Evolutionary conservation across 2,113 vertebrate genomes (phyloP), one percentile per base, ranked within the genome.

Genomic region (Mustela nigripes): DNA sequence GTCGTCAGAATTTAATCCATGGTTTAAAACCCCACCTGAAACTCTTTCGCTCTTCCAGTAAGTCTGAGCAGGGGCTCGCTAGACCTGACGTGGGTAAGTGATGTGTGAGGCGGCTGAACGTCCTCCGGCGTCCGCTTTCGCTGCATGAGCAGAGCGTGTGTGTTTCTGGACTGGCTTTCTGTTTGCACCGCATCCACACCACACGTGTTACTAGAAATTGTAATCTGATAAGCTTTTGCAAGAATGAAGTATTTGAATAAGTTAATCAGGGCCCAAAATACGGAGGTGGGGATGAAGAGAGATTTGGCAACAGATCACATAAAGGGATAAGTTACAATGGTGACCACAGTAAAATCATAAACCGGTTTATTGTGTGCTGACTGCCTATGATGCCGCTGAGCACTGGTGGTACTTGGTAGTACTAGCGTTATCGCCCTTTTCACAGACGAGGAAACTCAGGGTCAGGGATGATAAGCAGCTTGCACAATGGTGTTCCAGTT

Each of bases 1-100:
- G 99, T 98, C 99, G 98, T 7, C 99, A 98, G 91, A 98, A 98
- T 98, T 99, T 99, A 99, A 99, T 99, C 98, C 99, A 99, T 98
- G 98, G 98, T 98, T 98, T 99, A 98, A 99, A 98, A 98, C 98
- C 98, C 94, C 99, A 99, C 97, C 98, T 99, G 98, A 99, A 96
- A 98, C 96, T 99, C 92, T 98, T 98, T 96, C 97, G 96, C 97
- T 98, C 98, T 88, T 98, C 98, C 97, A 94, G 10, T 96, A 98
- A 96, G 81, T 98, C 98, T 76, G 98, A 98, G n/a, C 98, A 98
- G 80, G 98, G 99, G 83, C 98, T 98, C 31, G 5, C 98, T 97
- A 97, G 97, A 94, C 96, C 96, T 97, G 96, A 53, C 14, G 14
- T 97, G 67, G 99, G 99, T 99, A 99, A 99, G 99, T 99, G 98